phyloP scores from a whole-genome alignment of 2,888 invertebrate species.

The Euplexia lucipara region DNA sequence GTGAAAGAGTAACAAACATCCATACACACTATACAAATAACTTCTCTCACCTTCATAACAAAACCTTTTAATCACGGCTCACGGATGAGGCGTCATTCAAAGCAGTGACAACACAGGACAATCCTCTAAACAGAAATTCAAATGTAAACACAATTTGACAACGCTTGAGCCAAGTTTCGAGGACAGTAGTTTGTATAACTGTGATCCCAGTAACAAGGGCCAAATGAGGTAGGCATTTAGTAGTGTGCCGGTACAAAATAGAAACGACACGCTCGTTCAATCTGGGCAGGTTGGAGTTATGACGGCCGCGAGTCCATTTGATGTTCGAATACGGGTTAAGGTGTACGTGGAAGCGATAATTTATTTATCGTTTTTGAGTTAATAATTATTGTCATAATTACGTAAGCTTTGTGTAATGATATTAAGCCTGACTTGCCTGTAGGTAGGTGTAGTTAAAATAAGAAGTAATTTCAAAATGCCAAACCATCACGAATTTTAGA shows the following conservation, averaged over 20 bases:
- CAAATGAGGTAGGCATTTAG: conserved; percentile 68
- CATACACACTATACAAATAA: too few species aligned
- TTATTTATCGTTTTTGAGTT: background rate
- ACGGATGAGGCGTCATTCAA: conserved; percentile 42
- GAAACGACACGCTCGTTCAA: conserved; percentile 77
- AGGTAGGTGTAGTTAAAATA: too few species aligned
- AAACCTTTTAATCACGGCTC: conserved; percentile 42
- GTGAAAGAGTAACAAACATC: too few species aligned
- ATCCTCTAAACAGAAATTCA: conserved; percentile 55
- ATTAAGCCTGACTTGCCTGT: too few species aligned
- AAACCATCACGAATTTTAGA: too few species aligned
- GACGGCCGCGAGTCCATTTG: conserved; percentile 78
- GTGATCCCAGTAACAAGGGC: conserved; percentile 76
- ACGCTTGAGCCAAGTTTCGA: conserved; percentile 51
- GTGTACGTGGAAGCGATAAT: conserved; percentile 44
- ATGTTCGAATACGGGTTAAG: conserved; percentile 65
- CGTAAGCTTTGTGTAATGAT: too few species aligned
- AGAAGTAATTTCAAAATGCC: too few species aligned
- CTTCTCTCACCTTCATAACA: conserved; percentile 19
- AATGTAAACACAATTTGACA: conserved; percentile 59
- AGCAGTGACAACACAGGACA: conserved; percentile 33
- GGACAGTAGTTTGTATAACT: conserved; percentile 66
- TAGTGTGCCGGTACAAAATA: conserved; percentile 70
- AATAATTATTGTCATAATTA: too few species aligned
- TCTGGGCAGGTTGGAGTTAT: conserved; percentile 81